Evolutionary conservation across 1,140 invertebrate species (phyloP), one percentile per base, ranked within the genome.

Genomic region (Vollenhovia emeryi): DNA sequence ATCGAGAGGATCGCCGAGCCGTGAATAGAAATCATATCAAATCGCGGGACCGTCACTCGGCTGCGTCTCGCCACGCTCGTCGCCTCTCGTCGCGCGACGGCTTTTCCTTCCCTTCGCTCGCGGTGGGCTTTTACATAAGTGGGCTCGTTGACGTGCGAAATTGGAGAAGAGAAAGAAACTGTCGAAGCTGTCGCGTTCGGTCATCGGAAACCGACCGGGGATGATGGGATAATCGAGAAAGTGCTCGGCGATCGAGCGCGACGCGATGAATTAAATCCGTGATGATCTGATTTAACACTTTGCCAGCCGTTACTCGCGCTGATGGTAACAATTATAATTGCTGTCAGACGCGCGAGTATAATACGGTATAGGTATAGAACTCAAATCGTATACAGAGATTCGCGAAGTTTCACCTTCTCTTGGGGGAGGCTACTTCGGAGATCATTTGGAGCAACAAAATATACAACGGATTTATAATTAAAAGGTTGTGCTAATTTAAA

Each of bases 1-100:
- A 84, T 80, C 48, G 84, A 64, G 45, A 5, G 50, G 57, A 68
- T 86, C 78, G 69, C 3, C 60, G 80, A 90, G 66, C 88, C 90
- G 86, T 91, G 55, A 91, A 91, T 82, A 90, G 88, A 91, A 91
- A 91, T 91, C 80, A 90, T 84, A 88, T 71, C 82, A 85, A 91
- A 90, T 86, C 73, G 36, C 60, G 83, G 74, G 33, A 83, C 73
- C 15, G 24, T 69, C 66, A 13, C 71, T 59, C n/a, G n/a, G n/a
- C n/a, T n/a, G n/a, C n/a, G n/a, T n/a, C n/a, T n/a, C 55, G 69
- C 43, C 3, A 43, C 52, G 45, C 68, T 50, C 59, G 73, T 85
- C 60, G 18, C 45, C 68, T 59, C 50, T 64, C 62, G 33, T 57
- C 75, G 62, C 15, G 40, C 15, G 43, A 52, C 11, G 24, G 15